These are phyloP conservation scores for Eptatretus burgeri DNA, from an alignment of 2,113 vertebrate species.

Conservation along the genomic window DNA sequence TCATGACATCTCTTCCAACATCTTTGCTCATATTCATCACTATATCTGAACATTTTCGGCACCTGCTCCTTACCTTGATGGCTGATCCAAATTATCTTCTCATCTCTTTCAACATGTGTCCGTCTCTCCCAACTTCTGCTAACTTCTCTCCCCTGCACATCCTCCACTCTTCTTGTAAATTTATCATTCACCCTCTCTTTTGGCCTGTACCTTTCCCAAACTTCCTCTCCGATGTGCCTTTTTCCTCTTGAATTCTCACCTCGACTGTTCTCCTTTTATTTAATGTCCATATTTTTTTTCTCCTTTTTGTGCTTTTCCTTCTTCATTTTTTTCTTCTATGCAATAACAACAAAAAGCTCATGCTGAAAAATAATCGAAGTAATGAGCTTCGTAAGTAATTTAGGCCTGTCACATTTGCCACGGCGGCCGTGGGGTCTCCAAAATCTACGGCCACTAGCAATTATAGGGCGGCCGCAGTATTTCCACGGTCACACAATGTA, in stretches of 20 bases:
- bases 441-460: too few species aligned
- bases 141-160: slow-evolving; percentile 9
- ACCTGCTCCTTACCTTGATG: slow-evolving; percentile 9
- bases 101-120: slow-evolving; percentile 10
- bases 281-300: slow-evolving; percentile 11
- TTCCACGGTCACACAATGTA: too few species aligned
- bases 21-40: slow-evolving; percentile 8
- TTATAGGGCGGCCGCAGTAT: too few species aligned
- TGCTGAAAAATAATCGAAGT: background rate
- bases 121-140: slow-evolving; percentile 10
- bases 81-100: slow-evolving; percentile 12
- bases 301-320: slow-evolving; percentile 15
- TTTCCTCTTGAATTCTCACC: too few species aligned
- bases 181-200: background rate
- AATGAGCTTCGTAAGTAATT: background rate
- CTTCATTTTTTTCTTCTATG: slow-evolving; percentile 20
- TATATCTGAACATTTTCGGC: slow-evolving; percentile 10
- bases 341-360: background rate
- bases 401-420: too few species aligned
- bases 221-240: too few species aligned
- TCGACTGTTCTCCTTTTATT: background rate
- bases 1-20: background rate
- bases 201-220: slow-evolving; percentile 9
- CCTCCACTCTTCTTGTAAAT: slow-evolving; percentile 8
- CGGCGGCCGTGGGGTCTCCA: too few species aligned